Conservation (phyloP, 2,888 invertebrate species). For the Zhuqinia jingwanae region DNA sequence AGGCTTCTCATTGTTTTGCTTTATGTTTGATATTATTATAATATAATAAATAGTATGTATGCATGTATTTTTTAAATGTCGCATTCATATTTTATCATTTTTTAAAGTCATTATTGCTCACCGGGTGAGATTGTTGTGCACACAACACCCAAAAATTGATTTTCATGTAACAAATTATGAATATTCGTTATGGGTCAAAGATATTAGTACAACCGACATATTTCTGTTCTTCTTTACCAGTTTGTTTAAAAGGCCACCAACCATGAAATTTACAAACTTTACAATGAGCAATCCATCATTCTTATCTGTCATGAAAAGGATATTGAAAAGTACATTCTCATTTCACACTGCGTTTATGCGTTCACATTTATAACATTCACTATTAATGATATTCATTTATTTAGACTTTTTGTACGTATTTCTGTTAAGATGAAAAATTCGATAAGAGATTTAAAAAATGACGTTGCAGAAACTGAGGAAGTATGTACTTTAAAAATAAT, state of each 20-base stretch:
- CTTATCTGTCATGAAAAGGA: conserved; percentile 17
- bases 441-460: conserved; percentile 10
- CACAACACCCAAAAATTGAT: background rate
- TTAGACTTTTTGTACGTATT: background rate
- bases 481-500: background rate
- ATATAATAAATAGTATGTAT: no score
- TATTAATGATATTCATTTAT: background rate
- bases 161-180: no score
- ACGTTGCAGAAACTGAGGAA: conserved; percentile 23
- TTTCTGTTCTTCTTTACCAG: background rate
- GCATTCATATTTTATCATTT: no score
- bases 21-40: no score
- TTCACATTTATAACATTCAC: background rate
- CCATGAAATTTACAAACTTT: conserved; percentile 16
- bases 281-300: conserved; percentile 51
- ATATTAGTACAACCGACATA: no score
- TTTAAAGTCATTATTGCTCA: no score
- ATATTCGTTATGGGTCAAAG: no score
- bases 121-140: no score
- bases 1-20: no score
- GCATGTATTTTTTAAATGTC: no score
- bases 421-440: background rate
- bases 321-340: background rate
- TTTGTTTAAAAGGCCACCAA: background rate
- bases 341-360: background rate